Conservation (phyloP, 2,888 invertebrate genomes). For the Ryuthela nishihirai region DNA sequence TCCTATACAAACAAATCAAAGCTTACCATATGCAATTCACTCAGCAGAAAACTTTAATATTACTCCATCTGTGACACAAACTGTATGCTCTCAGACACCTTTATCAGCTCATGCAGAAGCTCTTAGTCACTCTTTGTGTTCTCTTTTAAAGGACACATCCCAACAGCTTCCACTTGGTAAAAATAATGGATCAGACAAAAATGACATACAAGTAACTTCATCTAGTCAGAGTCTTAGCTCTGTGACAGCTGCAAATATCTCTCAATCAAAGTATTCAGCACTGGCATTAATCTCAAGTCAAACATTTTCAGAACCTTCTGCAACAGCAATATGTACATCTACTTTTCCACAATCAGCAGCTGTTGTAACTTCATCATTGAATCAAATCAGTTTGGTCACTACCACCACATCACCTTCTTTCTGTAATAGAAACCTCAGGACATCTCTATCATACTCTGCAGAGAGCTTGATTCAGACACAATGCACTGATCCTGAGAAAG, state of each 20-base stretch:
- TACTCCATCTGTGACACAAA: constrained; percentile 1
- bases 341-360: constrained; percentile 18
- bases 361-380: too few relatives aligned
- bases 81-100: constrained; percentile 6
- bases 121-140: constrained; percentile 29
- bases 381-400: too few relatives aligned
- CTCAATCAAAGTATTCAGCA: constrained; percentile 33
- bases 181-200: too few relatives aligned
- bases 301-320: constrained; percentile 17
- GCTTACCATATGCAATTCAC: constrained; percentile 10
- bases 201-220: too few relatives aligned
- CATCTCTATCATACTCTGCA: constrained; percentile 37
- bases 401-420: constrained; percentile 7
- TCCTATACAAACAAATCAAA: constrained; percentile 6
- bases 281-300: constrained; percentile 31
- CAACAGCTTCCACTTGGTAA: too few relatives aligned
- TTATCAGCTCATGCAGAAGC: constrained; percentile 11
- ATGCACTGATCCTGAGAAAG: constrained; percentile 23
- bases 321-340: constrained; percentile 17
- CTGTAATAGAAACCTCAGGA: constrained; percentile 16
- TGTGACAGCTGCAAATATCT: constrained; percentile 14
- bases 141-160: constrained; percentile 24
- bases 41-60: too few relatives aligned
- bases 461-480: constrained; percentile 37
- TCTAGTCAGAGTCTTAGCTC: too few relatives aligned